Conservation (phyloP, 2,888 invertebrate genomes). For the Drosophila antonietae region DNA sequence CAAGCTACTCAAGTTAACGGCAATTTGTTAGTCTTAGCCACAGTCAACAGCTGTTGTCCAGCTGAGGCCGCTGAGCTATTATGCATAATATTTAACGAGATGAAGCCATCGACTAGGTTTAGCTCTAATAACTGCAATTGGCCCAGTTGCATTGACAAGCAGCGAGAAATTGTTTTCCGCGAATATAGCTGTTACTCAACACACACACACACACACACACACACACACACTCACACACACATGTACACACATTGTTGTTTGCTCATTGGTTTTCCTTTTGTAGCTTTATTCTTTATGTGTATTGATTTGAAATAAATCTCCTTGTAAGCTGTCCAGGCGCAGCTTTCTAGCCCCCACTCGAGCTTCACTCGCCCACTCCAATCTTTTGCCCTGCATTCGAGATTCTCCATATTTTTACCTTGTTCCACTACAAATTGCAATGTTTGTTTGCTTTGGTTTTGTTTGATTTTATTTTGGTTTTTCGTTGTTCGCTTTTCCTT, state of each 20-base stretch:
- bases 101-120: conserved; percentile 42
- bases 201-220: neutral
- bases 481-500: conserved; percentile 22
- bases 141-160: conserved; percentile 57
- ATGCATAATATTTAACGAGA: conserved; percentile 46
- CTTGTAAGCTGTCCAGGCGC: conserved; percentile 63
- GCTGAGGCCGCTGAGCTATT: conserved; percentile 10
- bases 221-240: neutral
- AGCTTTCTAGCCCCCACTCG: conserved; percentile 16
- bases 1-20: conserved; percentile 2
- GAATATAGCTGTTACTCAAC: neutral
- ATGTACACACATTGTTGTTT: conserved; percentile 35
- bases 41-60: conserved; percentile 4
- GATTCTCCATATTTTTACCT: conserved; percentile 25
- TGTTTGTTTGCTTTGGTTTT: conserved; percentile 39
- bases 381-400: neutral
- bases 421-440: conserved; percentile 57
- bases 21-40: neutral
- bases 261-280: conserved; percentile 47
- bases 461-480: neutral
- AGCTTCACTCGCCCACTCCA: neutral
- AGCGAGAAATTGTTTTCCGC: conserved; percentile 45
- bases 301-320: conserved; percentile 77
- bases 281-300: conserved; percentile 73
- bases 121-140: conserved; percentile 42